Conservation (phyloP, 2,113 vertebrate genomes). For the Oryzias melastigma region DNA sequence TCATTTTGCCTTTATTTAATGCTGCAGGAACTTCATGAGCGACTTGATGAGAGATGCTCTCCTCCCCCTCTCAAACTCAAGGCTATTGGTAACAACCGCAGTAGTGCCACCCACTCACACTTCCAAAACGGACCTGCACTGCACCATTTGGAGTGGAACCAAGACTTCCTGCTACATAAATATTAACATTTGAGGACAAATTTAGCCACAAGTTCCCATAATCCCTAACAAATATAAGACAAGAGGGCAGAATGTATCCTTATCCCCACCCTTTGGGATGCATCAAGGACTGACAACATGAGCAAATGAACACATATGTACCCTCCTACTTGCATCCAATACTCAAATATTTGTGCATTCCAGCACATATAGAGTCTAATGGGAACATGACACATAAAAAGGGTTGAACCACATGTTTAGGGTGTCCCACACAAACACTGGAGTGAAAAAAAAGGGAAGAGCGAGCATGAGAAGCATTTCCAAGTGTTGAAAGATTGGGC, state of each 20-base stretch:
- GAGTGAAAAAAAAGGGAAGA: background rate
- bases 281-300: too few relatives aligned
- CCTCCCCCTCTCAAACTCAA: conserved; percentile 14
- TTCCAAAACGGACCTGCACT: background rate
- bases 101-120: background rate
- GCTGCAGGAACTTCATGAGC: conserved; percentile 1
- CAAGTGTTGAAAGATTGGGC: conserved; percentile 16
- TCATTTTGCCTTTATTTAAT: background rate
- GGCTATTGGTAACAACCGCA: background rate
- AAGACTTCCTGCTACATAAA: conserved; percentile 51
- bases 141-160: conserved; percentile 12
- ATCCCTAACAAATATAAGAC: too few relatives aligned
- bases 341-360: too few relatives aligned
- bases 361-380: too few relatives aligned
- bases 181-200: conserved; percentile 49
- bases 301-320: too few relatives aligned
- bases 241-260: too few relatives aligned
- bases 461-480: conserved; percentile 11
- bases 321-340: too few relatives aligned
- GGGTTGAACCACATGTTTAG: background rate
- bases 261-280: too few relatives aligned
- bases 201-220: conserved; percentile 8
- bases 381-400: background rate
- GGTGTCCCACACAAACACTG: conserved; percentile 3
- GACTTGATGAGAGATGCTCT: conserved; percentile 21